Percentiles rank a stretch among this genome's conserved stretches.
Evolutionary conservation across 2,888 invertebrate genomes (phyloP).

Genomic region (Rhimphoctona megacephalus): DNA sequence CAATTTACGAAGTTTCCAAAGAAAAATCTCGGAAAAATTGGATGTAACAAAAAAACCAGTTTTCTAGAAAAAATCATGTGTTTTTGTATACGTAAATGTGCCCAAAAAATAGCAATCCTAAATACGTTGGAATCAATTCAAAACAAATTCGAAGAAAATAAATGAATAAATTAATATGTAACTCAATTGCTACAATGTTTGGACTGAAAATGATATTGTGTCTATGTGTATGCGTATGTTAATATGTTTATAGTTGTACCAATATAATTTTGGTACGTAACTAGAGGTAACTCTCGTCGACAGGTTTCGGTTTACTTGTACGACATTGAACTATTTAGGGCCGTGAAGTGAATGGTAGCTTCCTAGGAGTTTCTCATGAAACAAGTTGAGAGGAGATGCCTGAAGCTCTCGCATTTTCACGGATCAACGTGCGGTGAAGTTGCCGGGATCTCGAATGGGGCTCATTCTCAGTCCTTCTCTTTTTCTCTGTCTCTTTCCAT

Average conservation of each 20-base stretch:
- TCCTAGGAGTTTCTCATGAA: conserved; percentile 25
- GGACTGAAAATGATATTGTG: too few relatives aligned
- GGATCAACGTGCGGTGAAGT: conserved; percentile 56
- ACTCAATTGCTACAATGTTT: too few relatives aligned
- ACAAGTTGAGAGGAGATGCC: conserved; percentile 49
- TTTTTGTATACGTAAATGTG: too few relatives aligned
- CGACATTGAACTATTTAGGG: conserved; percentile 52
- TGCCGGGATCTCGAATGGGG: conserved; percentile 34
- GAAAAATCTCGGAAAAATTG: too few relatives aligned
- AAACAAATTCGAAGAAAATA: too few relatives aligned
- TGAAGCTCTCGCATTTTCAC: conserved; percentile 58
- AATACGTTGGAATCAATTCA: too few relatives aligned
- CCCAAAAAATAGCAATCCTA: too few relatives aligned
- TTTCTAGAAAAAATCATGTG: too few relatives aligned
- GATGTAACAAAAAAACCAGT: background rate
- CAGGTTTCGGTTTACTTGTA: conserved; percentile 46
- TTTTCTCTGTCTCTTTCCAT: background rate
- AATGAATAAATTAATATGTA: too few relatives aligned
- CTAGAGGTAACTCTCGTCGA: conserved; percentile 8
- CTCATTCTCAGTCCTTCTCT: conserved; percentile 11
- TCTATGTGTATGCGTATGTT: too few relatives aligned
- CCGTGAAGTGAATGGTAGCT: conserved; percentile 3
- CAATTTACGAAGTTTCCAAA: too few relatives aligned
- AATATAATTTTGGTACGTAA: background rate
- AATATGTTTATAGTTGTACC: background rate